Evolutionary conservation across 2,113 vertebrate genomes (phyloP).

Genomic region (Pampusana beccarii): DNA sequence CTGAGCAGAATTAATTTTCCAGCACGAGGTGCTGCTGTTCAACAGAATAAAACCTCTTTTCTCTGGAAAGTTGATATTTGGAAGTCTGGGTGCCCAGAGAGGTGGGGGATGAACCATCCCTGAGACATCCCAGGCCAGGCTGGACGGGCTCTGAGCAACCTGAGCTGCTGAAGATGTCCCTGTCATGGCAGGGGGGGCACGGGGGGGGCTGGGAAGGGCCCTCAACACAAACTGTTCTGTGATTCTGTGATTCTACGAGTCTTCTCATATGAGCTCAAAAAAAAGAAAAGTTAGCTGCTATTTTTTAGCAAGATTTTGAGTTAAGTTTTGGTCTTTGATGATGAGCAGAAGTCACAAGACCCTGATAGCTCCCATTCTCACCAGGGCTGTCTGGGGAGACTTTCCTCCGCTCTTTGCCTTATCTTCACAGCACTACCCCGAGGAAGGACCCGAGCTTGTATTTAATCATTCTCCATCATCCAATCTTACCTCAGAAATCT

Average conservation of each 20-base stretch:
- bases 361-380: not conserved
- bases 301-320: not conserved
- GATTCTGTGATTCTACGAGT: not conserved
- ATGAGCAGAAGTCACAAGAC: not conserved
- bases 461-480: not conserved
- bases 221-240: too few species aligned
- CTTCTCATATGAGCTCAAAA: rapidly evolving
- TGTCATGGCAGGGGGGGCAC: too few species aligned
- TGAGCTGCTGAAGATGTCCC: too few species aligned
- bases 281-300: not conserved
- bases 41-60: not conserved
- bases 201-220: too few species aligned
- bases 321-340: not conserved
- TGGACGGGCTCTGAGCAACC: too few species aligned
- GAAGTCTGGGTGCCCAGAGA: not conserved
- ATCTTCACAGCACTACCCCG: rapidly evolving
- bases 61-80: not conserved
- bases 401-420: not conserved
- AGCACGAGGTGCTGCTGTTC: not conserved
- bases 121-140: too few species aligned
- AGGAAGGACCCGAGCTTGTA: not conserved
- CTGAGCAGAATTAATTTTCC: not conserved
- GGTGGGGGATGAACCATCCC: too few species aligned
- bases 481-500: not conserved
- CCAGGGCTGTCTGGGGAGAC: not conserved